These are phyloP conservation scores for Alloplasta piceator DNA, from an alignment of 2,888 invertebrate genomes.

Conservation along the genomic window DNA sequence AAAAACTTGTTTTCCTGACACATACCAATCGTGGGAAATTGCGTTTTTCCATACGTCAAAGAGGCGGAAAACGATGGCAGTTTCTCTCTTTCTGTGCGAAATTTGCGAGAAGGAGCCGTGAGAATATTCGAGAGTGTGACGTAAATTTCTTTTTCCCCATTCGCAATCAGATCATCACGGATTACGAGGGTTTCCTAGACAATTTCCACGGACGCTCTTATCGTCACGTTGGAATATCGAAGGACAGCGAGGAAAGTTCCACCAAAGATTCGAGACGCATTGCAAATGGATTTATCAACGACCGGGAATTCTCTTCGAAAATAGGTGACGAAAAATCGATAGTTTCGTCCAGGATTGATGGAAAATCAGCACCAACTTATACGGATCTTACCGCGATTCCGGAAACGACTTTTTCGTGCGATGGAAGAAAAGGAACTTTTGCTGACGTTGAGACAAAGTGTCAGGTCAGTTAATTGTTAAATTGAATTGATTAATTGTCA, in stretches of 20 bases:
- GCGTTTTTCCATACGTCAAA: background rate
- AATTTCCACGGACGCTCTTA: slow-evolving; percentile 71
- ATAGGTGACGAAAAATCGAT: slow-evolving; percentile 23
- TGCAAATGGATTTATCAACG: slow-evolving; percentile 5
- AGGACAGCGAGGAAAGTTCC: slow-evolving; percentile 24
- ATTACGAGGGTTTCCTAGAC: slow-evolving; percentile 75
- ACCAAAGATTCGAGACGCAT: slow-evolving; percentile 10
- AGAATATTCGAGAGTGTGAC: background rate
- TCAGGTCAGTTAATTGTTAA: slow-evolving; percentile 85
- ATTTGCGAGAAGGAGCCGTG: slow-evolving; percentile 12
- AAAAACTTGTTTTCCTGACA: background rate
- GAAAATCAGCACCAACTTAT: slow-evolving; percentile 54
- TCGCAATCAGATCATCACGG: slow-evolving; percentile 71
- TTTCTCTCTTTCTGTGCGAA: slow-evolving; percentile 18
- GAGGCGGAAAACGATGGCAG: slow-evolving; percentile 25
- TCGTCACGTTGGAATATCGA: slow-evolving; percentile 64
- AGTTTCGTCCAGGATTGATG: background rate
- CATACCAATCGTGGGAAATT: slow-evolving; percentile 53
- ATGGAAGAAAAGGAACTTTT: slow-evolving; percentile 91
- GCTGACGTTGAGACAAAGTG: slow-evolving; percentile 94
- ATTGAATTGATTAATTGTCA: too few relatives aligned
- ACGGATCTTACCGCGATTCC: slow-evolving; percentile 84
- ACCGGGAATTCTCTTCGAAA: background rate
- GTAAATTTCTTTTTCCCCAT: background rate
- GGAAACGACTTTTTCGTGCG: slow-evolving; percentile 90